Percentiles rank a stretch among this genome's conserved stretches.
phyloP scores from a whole-genome alignment of 2,797 vertebrate genomes.

The Sus cebifrons region DNA sequence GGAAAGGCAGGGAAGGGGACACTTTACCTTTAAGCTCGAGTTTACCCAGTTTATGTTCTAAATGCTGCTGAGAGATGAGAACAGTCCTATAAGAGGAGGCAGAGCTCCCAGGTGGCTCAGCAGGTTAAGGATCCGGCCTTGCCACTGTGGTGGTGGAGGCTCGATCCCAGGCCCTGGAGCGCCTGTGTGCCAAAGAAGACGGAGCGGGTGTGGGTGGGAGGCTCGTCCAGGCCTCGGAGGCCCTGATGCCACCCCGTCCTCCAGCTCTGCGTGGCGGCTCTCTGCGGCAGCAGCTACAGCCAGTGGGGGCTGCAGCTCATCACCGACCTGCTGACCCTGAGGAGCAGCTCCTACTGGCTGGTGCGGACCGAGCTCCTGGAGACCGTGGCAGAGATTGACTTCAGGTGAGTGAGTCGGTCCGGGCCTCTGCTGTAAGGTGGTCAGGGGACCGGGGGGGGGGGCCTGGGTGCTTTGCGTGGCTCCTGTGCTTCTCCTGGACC shows the following conservation, averaged over 20 bases:
- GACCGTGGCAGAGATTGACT: slow-evolving; percentile 97
- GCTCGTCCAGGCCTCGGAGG: neutral
- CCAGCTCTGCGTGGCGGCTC: slow-evolving; percentile 94
- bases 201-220: fast-evolving
- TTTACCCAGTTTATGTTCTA: fast-evolving
- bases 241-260: neutral
- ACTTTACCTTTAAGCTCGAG: neutral
- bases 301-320: slow-evolving; percentile 96
- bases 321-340: slow-evolving; percentile 94
- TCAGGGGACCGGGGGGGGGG: too few relatives aligned
- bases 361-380: slow-evolving; percentile 98
- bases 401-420: slow-evolving; percentile 91
- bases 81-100: neutral
- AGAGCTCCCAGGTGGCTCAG: too few relatives aligned
- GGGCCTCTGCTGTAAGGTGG: too few relatives aligned
- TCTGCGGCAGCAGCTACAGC: slow-evolving; percentile 96
- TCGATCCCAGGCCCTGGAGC: too few relatives aligned
- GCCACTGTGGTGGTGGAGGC: too few relatives aligned
- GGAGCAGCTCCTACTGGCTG: slow-evolving; percentile 97
- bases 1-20: neutral
- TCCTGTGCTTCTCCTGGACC: neutral
- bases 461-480: fast-evolving
- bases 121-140: too few relatives aligned
- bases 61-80: neutral
- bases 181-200: too few relatives aligned